phyloP scores from a whole-genome alignment of 1,140 invertebrate species.

The Patella vulgata region DNA sequence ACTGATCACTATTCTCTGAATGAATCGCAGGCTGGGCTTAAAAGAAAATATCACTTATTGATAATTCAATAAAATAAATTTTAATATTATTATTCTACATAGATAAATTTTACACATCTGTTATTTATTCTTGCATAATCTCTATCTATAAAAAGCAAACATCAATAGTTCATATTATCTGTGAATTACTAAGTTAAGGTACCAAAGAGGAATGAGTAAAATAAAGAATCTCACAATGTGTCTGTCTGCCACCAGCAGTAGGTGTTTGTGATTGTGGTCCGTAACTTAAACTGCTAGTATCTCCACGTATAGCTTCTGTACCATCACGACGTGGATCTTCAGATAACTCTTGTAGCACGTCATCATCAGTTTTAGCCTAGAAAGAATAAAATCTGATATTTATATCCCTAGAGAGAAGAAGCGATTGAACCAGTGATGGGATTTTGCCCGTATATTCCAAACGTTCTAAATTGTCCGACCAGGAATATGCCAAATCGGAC shows the following conservation, averaged over 20 bases:
- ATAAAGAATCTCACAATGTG: conserved; percentile 46
- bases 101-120: no score
- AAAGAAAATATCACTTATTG: conserved; percentile 6
- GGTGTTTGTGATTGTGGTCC: conserved; percentile 10
- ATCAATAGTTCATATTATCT: no score
- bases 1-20: conserved; percentile 50
- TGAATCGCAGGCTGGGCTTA: conserved; percentile 36
- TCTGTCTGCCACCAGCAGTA: conserved; percentile 27
- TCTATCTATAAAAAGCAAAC: no score
- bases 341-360: conserved; percentile 48
- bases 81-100: no score
- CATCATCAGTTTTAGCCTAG: conserved; percentile 53
- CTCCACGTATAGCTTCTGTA: conserved; percentile 40
- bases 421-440: no score
- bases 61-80: neutral
- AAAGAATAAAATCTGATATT: conserved; percentile 1
- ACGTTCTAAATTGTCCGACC: no score
- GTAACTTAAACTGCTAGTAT: conserved; percentile 18
- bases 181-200: no score
- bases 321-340: conserved; percentile 52
- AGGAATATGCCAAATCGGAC: no score
- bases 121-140: no score
- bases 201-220: no score
- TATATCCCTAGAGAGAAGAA: no score
- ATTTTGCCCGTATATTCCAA: no score